Conservation (phyloP, 1,140 invertebrate genomes). For the Drosophila malerkotliana region DNA sequence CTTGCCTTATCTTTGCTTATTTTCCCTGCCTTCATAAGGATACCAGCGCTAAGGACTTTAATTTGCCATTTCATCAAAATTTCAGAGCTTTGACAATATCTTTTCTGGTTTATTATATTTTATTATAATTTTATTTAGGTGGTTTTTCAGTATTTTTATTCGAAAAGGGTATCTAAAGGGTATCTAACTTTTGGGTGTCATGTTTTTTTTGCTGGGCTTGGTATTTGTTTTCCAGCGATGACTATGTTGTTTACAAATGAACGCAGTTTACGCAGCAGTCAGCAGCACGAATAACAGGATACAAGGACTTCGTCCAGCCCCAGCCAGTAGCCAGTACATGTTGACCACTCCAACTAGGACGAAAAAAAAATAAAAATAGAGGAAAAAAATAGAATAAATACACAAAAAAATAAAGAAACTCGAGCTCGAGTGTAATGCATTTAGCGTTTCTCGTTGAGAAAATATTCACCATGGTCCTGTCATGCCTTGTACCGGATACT, state of each 20-base stretch:
- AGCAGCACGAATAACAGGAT: constrained; percentile 23
- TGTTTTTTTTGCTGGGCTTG: constrained; percentile 29
- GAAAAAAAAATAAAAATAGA: not conserved
- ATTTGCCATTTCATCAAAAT: not conserved
- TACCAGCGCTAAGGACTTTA: not conserved
- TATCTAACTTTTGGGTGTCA: constrained; percentile 9
- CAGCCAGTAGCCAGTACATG: constrained; percentile 13
- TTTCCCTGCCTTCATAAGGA: constrained; percentile 1
- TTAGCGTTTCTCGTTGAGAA: constrained; percentile 51
- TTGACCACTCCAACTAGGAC: constrained; percentile 30
- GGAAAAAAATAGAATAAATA: constrained; percentile 1
- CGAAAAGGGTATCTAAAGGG: too few relatives aligned
- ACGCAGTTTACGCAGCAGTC: constrained; percentile 46
- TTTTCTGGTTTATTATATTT: not conserved
- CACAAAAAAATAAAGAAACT: not conserved
- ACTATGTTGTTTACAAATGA: constrained; percentile 60
- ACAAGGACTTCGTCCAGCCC: constrained; percentile 29
- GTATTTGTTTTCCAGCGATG: constrained; percentile 53
- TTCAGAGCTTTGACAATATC: not conserved
- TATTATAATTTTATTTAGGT: not conserved
- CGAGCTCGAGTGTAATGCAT: constrained; percentile 58
- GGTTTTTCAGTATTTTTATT: too few relatives aligned
- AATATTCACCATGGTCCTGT: constrained; percentile 32
- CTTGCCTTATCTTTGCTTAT: constrained; percentile 12
- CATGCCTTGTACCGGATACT: constrained; percentile 36